Evolutionary conservation across 1,140 invertebrate species (phyloP), one percentile per base, ranked within the genome.

Genomic region (Bemisia tabaci): DNA sequence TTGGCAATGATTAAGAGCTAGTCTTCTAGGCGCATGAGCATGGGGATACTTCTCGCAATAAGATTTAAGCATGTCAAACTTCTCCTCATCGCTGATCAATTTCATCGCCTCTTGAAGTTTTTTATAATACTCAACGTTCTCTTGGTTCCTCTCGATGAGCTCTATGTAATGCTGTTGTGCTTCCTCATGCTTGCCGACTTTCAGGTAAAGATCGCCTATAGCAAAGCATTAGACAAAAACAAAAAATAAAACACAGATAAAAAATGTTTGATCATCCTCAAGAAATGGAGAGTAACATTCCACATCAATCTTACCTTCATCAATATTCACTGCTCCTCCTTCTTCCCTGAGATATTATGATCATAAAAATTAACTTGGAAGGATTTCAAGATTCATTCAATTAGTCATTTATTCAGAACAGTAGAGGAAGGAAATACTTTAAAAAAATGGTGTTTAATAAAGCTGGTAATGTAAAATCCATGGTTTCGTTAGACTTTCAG

Each of bases 111-210:
- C 85, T 76, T 95, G 88, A 73, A 97, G 80, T 77, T 89, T 90
- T 71, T 84, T 80, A 78, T 97, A 99, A 80, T 98, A 99, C 64
- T 85, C 81, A 67, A 88, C 87, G 79, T 98, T 97, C 79, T 99
- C 97, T 12, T 93, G 94, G 84, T 99, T 99, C 70, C 96, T 84
- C 65, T 87, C 83, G 70, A 99, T 83, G 61, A 99, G 81, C 65
- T 89, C 85, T 73, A 86, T 84, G 78, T 93, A 98, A 59, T 96
- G 84, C 69, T 82, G 79, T 72, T 85, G 86, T n/a, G 96, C 93
- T 79, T 92, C 87, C 70, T 82, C 75, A 62, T 80, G 81, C 70
- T 83, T 81, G 67, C 79, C 80, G 67, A 91, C 76, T 72, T 87
- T 79, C 69, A 92, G 80, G 72, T 86, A 83, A 67, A 94, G 68